Evolutionary conservation across 2,113 vertebrate species (phyloP).

Genomic region (Vidua macroura): DNA sequence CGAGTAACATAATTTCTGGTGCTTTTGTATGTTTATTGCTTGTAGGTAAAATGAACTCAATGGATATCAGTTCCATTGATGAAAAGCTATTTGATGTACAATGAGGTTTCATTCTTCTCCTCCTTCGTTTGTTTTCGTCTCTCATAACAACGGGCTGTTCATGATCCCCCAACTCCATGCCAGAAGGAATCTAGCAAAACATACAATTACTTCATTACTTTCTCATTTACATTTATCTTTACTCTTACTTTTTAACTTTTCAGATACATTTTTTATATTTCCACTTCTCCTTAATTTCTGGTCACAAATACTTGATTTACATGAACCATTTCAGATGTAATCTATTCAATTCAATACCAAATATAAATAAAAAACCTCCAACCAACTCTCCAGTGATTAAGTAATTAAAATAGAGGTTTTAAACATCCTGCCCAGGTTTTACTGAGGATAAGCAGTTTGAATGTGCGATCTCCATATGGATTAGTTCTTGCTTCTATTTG

Average conservation of each 20-base stretch:
- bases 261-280: not conserved
- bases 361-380: not conserved
- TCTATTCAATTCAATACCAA: not conserved
- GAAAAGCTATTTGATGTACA: constrained; percentile 68
- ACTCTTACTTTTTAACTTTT: not conserved
- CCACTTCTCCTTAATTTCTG: not conserved
- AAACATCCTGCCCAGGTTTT: not conserved
- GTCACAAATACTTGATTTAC: not conserved
- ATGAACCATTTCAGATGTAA: not conserved
- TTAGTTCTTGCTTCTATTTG: not conserved
- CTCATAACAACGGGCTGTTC: constrained; percentile 80
- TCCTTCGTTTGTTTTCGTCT: constrained; percentile 82
- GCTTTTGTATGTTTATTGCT: constrained; percentile 73
- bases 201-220: not conserved
- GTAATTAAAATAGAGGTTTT: not conserved
- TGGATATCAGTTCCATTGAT: constrained; percentile 85
- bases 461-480: not conserved
- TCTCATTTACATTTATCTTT: not conserved
- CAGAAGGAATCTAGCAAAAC: constrained; percentile 63
- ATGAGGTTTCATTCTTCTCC: constrained; percentile 89
- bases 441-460: not conserved
- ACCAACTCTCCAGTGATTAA: not conserved
- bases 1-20: constrained; percentile 77
- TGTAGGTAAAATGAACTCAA: constrained; percentile 92
- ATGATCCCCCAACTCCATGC: constrained; percentile 85